Percentiles rank a stretch among this genome's conserved stretches.
These are phyloP conservation scores for Anolis sagrei DNA, from an alignment of 2,113 vertebrate genomes.

Conservation along the genomic window DNA sequence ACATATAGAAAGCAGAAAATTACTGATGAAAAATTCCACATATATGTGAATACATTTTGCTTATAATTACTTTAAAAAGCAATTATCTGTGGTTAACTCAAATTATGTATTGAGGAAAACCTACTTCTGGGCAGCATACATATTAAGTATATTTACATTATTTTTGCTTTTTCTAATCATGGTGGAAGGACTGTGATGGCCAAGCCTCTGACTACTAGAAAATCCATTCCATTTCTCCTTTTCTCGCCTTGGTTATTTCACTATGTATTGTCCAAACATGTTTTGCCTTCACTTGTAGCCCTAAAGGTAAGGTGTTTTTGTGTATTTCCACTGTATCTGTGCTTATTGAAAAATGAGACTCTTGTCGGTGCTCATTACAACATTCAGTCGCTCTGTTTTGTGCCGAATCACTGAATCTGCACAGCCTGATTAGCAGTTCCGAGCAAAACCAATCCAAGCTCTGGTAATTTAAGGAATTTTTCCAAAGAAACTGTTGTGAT, in stretches of 20 bases:
- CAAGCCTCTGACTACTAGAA: not conserved
- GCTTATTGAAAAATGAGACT: not conserved
- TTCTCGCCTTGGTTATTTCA: not conserved
- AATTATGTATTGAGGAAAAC: not conserved
- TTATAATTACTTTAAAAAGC: too few species aligned
- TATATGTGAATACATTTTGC: too few species aligned
- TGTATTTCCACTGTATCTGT: not conserved
- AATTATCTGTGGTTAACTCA: not conserved
- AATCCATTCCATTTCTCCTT: not conserved
- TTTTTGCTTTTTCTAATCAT: not conserved
- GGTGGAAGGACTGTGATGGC: not conserved
- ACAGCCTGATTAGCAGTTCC: slow-evolving; percentile 46
- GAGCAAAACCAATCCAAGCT: slow-evolving; percentile 45
- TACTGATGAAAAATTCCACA: slow-evolving; percentile 23
- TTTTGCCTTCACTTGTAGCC: not conserved
- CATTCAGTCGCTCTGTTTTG: not conserved
- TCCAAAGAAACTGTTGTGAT: not conserved
- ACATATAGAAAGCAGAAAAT: slow-evolving; percentile 31
- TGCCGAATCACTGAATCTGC: not conserved
- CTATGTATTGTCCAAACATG: not conserved
- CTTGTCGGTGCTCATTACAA: not conserved
- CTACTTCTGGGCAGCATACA: not conserved
- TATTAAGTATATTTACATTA: not conserved
- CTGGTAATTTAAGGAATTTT: slow-evolving; percentile 44
- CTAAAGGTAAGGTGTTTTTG: not conserved